phyloP scores from a whole-genome alignment of 2,113 vertebrate genomes.

The Megalops atlanticus region DNA sequence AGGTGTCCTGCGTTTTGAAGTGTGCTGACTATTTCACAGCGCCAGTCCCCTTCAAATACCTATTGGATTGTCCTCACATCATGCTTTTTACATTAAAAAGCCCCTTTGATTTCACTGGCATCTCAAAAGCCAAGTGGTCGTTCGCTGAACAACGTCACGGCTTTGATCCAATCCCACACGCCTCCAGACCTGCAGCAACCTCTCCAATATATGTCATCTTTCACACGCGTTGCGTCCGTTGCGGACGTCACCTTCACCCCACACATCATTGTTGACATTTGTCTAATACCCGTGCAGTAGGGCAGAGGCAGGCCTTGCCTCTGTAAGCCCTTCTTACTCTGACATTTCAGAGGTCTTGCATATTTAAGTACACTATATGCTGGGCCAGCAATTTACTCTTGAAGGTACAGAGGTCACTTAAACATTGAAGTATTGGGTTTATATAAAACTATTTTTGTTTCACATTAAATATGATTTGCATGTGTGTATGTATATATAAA shows the following conservation, averaged over 20 bases:
- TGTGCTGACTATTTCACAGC: neutral
- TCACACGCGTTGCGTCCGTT: no score
- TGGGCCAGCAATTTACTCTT: neutral
- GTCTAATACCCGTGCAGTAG: neutral
- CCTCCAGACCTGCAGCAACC: no score
- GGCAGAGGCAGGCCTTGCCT: neutral
- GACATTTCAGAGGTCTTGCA: neutral
- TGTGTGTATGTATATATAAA: no score
- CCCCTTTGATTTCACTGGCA: neutral
- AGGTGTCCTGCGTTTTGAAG: neutral
- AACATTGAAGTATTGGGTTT: no score
- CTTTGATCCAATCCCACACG: neutral
- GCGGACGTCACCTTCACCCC: neutral
- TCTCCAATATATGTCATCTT: no score
- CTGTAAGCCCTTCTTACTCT: neutral
- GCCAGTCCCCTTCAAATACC: neutral
- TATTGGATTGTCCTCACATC: neutral
- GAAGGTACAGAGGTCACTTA: no score
- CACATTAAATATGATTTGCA: no score
- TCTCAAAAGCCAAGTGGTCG: neutral
- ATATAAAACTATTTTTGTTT: no score
- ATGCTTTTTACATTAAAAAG: neutral
- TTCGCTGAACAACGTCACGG: neutral
- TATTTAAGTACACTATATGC: neutral
- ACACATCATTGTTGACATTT: neutral